Evolutionary conservation across 2,797 vertebrate species (phyloP), one percentile per base, ranked within the genome.

Genomic region (Hafferia zeledoni): DNA sequence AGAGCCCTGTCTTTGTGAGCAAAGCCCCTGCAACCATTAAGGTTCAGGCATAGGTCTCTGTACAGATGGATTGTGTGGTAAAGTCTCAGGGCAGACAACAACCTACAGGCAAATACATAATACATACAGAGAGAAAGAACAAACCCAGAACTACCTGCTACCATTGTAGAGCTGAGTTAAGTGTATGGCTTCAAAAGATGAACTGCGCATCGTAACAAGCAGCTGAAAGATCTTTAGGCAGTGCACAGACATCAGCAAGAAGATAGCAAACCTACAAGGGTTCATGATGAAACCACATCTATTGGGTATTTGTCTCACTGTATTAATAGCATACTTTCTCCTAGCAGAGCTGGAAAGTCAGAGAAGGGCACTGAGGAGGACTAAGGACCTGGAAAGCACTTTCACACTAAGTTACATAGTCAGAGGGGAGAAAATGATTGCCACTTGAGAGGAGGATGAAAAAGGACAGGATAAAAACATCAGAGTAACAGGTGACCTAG

Each of bases 51-150:
- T 6, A 2, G 0, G 55, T 18, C 27, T 75, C 63, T 31, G 53
- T 25, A 47, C 17, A 9, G 10, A 33, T 1, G 0, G 4, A 23
- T 0, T 37, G 33, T 2, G 17, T 2, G 37, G 31, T 17, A 18
- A 63, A 78, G 57, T 63, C 52, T 67, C 53, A 8, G 5, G 46
- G 13, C 64, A 93, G 44, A 25, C 33, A 81, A 7, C n/a, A n/a
- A 79, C 37, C 18, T 43, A 63, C 22, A 47, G 33, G 25, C 22
- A 82, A 75, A 78, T 11, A 70, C 7, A 0, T 11, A 49, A 33
- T 9, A 33, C 0, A 1, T 5, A 23, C 1, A 3, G 37, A 57
- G n/a, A 52, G 5, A 5, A 27, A 65, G 27, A 52, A 27, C 27
- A 53, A 57, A 11, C 18, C 13, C 22, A 49, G 47, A 70, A 65